Evolutionary conservation across 2,797 vertebrate species (phyloP).

Genomic region (Hylomyscus alleni): DNA sequence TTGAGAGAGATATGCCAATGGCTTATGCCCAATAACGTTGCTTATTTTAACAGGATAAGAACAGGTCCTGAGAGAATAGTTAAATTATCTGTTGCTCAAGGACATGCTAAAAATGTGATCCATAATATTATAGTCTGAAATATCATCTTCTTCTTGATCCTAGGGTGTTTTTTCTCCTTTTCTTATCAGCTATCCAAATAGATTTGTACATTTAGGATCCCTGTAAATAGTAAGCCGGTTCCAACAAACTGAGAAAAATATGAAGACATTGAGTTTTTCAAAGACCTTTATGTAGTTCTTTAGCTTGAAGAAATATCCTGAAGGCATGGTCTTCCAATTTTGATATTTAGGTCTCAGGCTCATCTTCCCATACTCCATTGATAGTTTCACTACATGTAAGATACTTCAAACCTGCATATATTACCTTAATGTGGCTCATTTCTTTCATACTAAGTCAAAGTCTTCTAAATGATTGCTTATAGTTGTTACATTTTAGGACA

Average conservation of each 20-base stretch:
- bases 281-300: not conserved
- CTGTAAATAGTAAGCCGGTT: not conserved
- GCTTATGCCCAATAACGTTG: not conserved
- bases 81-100: not conserved
- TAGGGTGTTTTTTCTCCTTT: not conserved
- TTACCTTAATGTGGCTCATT: not conserved
- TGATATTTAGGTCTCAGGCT: not conserved
- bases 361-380: not conserved
- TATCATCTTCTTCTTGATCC: not conserved
- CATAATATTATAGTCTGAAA: not conserved
- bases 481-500: not conserved
- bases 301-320: not conserved
- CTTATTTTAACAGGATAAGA: not conserved
- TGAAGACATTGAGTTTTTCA: not conserved
- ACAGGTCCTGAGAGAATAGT: not conserved
- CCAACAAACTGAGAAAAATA: not conserved
- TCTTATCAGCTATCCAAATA: not conserved
- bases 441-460: not conserved
- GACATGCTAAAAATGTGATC: not conserved
- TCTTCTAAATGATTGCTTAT: not conserved
- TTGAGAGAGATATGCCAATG: not conserved
- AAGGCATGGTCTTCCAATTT: not conserved
- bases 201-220: not conserved
- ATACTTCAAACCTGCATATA: not conserved
- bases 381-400: not conserved